Percentiles rank a stretch among this genome's conserved stretches.
These are phyloP conservation scores for Melikaiella ostensackeni DNA, from an alignment of 2,888 invertebrate species.

Conservation along the genomic window DNA sequence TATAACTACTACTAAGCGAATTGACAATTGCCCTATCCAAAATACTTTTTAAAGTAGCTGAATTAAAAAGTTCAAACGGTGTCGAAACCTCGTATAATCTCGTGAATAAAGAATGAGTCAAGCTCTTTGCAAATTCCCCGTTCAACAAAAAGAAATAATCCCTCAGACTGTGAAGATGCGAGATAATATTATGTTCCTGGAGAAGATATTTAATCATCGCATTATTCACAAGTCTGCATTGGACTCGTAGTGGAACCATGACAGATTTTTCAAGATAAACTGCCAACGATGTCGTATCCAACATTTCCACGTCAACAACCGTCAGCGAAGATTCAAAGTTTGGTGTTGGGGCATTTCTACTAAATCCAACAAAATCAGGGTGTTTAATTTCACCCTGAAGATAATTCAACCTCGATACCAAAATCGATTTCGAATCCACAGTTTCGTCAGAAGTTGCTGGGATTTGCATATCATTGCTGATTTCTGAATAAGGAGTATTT, in stretches of 20 bases:
- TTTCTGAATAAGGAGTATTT: conserved; percentile 62
- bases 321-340: conserved; percentile 62
- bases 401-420: conserved; percentile 9
- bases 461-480: conserved; percentile 54
- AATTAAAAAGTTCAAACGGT: conserved; percentile 85
- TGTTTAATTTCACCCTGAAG: conserved; percentile 39
- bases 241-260: conserved; percentile 83
- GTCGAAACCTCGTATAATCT: conserved; percentile 83
- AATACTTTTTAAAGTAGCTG: conserved; percentile 83
- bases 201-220: conserved; percentile 86
- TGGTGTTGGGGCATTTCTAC: conserved; percentile 51
- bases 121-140: conserved; percentile 87
- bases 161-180: conserved; percentile 86
- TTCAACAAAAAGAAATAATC: conserved; percentile 89
- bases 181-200: conserved; percentile 82
- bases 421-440: conserved; percentile 43
- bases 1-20: conserved; percentile 79
- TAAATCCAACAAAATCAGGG: conserved; percentile 45
- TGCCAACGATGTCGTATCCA: conserved; percentile 74
- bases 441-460: conserved; percentile 43
- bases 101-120: conserved; percentile 84
- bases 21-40: conserved; percentile 84
- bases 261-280: conserved; percentile 84
- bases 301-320: conserved; percentile 69
- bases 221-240: conserved; percentile 84